These are phyloP conservation scores for Listrodromus nycthemerus DNA, from an alignment of 2,888 invertebrate genomes.

Conservation along the genomic window DNA sequence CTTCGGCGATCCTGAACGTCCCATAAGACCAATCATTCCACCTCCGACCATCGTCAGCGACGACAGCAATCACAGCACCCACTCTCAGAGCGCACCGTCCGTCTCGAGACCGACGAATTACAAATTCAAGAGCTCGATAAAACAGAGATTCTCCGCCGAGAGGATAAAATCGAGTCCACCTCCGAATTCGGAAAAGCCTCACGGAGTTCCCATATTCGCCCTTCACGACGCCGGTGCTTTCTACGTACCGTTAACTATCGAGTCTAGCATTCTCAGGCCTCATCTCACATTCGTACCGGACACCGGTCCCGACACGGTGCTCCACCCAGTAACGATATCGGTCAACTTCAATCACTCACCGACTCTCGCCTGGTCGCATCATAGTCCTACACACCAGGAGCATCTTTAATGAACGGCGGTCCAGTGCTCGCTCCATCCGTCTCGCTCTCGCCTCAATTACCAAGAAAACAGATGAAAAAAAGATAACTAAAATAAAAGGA, in stretches of 20 bases:
- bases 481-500: not conserved
- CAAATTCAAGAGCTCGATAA: slow-evolving; percentile 98
- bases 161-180: slow-evolving; percentile 84
- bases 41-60: slow-evolving; percentile 84
- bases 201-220: slow-evolving; percentile 94
- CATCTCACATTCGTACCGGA: slow-evolving; percentile 85
- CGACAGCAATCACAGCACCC: slow-evolving; percentile 82
- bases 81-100: slow-evolving; percentile 84
- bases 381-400: slow-evolving; percentile 79
- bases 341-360: slow-evolving; percentile 89
- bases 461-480: slow-evolving; percentile 7
- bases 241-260: slow-evolving; percentile 94
- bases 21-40: slow-evolving; percentile 76
- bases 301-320: slow-evolving; percentile 87
- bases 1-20: slow-evolving; percentile 79
- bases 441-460: not conserved
- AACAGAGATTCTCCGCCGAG: slow-evolving; percentile 91
- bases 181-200: slow-evolving; percentile 75
- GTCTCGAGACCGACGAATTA: slow-evolving; percentile 86
- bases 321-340: slow-evolving; percentile 95
- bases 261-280: slow-evolving; percentile 90
- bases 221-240: slow-evolving; percentile 95
- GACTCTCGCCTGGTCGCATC: slow-evolving; percentile 79
- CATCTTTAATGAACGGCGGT: slow-evolving; percentile 69
- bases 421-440: not conserved